phyloP scores from a whole-genome alignment of 30 jellyfish, hydroid and myxozoan species.

The Euphysa ruthae region DNA sequence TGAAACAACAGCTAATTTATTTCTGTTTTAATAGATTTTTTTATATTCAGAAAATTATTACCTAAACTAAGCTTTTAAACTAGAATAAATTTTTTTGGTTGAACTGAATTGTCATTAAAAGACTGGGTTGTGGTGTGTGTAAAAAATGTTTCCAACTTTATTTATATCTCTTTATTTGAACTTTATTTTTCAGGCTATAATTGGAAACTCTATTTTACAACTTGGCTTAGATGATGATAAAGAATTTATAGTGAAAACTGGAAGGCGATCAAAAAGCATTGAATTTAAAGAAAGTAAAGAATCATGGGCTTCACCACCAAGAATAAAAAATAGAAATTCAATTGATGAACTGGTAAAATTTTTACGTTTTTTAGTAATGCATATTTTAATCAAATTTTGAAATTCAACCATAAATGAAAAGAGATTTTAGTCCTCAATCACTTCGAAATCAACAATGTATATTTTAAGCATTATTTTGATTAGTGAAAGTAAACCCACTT shows the following conservation, averaged over 20 bases:
- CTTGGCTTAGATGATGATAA: slow-evolving; percentile 90
- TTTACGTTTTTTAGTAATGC: background rate
- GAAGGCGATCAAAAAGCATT: slow-evolving; percentile 12
- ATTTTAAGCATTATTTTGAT: no score
- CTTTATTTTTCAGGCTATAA: slow-evolving; percentile 36
- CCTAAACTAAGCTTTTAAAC: no score
- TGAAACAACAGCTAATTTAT: no score
- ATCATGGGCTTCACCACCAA: slow-evolving; percentile 34
- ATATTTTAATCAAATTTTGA: no score
- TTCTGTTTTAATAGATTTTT: background rate
- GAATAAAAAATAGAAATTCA: slow-evolving; percentile 10
- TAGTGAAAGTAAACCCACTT: no score
- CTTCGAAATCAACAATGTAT: no score
- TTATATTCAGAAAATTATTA: background rate
- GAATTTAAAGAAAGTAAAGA: slow-evolving; percentile 32
- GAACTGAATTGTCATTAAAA: no score
- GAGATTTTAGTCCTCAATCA: no score
- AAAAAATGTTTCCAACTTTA: no score
- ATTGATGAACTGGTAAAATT: slow-evolving; percentile 16
- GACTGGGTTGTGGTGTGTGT: no score
- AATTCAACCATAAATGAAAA: no score
- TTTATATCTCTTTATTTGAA: background rate
- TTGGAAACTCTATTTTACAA: slow-evolving; percentile 76
- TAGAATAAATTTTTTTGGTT: no score
- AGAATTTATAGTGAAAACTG: slow-evolving; percentile 18